These are phyloP conservation scores for Embiotoca jacksoni DNA, from an alignment of 2,113 vertebrate species.

Conservation along the genomic window DNA sequence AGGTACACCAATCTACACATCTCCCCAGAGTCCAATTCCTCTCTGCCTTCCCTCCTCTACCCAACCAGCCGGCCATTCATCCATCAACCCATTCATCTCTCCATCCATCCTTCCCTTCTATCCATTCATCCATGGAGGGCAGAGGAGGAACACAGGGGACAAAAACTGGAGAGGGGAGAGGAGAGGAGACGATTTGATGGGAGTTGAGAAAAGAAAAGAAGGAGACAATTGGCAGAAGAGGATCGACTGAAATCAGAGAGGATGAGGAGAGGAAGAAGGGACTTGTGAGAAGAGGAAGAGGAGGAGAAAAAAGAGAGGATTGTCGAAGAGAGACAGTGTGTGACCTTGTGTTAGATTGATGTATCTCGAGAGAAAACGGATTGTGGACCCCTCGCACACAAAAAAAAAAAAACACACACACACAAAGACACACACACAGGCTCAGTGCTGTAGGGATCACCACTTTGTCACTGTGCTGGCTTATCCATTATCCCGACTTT, in stretches of 20 bases:
- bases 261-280: slow-evolving; percentile 3
- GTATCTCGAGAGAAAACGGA: slow-evolving; percentile 73
- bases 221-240: slow-evolving; percentile 11
- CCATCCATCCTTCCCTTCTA: slow-evolving; percentile 29
- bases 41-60: slow-evolving; percentile 44
- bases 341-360: slow-evolving; percentile 81
- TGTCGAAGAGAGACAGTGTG: slow-evolving; percentile 45
- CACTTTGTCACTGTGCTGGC: slow-evolving; percentile 71
- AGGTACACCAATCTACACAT: slow-evolving; percentile 65
- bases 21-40: slow-evolving; percentile 70
- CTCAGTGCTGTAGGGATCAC: slow-evolving; percentile 60
- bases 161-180: slow-evolving; percentile 23
- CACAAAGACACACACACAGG: slow-evolving; percentile 7
- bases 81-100: slow-evolving; percentile 72
- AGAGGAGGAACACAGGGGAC: slow-evolving; percentile 38
- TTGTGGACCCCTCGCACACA: slow-evolving; percentile 43
- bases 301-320: slow-evolving; percentile 43
- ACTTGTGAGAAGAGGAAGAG: slow-evolving; percentile 13
- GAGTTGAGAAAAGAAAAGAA: slow-evolving; percentile 2
- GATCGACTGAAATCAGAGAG: slow-evolving; percentile 24
- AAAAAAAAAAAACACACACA: slow-evolving; percentile 5
- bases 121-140: slow-evolving; percentile 72
- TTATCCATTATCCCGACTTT: slow-evolving; percentile 68
- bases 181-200: slow-evolving; percentile 31
- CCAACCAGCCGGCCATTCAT: slow-evolving; percentile 60